Percentiles rank a stretch among this genome's conserved stretches.
Evolutionary conservation across 1,140 invertebrate genomes (phyloP).

Genomic region (Pseudomyrmex pallidus): DNA sequence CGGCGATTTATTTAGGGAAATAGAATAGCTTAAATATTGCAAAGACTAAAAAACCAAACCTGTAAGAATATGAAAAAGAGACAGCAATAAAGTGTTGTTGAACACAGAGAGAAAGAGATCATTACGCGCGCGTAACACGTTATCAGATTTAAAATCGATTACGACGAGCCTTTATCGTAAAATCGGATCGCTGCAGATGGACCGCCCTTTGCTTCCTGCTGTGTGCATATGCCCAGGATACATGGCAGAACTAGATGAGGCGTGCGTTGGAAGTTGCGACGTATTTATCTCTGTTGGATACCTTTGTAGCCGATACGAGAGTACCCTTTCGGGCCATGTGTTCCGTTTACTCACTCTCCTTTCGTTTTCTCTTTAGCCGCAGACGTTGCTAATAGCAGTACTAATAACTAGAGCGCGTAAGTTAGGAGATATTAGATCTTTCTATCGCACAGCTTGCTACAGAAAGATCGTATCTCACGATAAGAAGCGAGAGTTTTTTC

Average conservation of each 20-base stretch:
- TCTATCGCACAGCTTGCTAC: background rate
- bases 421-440: too few species aligned
- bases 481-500: too few species aligned
- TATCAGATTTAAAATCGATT: conserved; percentile 84
- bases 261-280: conserved; percentile 76
- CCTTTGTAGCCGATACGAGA: conserved; percentile 80
- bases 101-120: conserved; percentile 9
- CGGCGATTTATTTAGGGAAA: background rate
- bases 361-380: conserved; percentile 9
- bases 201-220: conserved; percentile 80
- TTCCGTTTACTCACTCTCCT: conserved; percentile 71
- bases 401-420: background rate
- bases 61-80: background rate
- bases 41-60: background rate
- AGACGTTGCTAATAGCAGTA: conserved; percentile 16
- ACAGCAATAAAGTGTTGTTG: background rate
- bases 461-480: background rate
- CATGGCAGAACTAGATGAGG: conserved; percentile 66
- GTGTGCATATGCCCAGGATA: conserved; percentile 83
- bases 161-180: conserved; percentile 80
- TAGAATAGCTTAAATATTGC: background rate
- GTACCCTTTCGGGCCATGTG: conserved; percentile 84
- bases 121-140: conserved; percentile 66
- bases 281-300: conserved; percentile 86
- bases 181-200: conserved; percentile 83